Percentiles rank a stretch among this genome's conserved stretches.
Evolutionary conservation across 2,113 vertebrate species (phyloP).

Genomic region (Cyrtonyx montezumae): DNA sequence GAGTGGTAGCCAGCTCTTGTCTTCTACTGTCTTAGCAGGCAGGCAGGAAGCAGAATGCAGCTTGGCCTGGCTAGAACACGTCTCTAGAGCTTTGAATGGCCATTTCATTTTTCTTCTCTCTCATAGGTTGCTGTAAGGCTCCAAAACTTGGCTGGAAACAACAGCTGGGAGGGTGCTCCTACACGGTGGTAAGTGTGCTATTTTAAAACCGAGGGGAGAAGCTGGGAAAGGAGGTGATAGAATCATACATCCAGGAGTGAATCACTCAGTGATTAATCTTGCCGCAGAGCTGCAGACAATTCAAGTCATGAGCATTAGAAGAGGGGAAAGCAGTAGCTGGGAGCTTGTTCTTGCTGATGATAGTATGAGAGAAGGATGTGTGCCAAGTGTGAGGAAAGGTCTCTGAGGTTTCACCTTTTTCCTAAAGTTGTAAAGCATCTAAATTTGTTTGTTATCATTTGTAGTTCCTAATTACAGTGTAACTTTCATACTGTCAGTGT

Average conservation of each 20-base stretch:
- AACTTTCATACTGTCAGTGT: background rate
- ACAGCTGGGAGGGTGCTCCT: background rate
- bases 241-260: conserved; percentile 26
- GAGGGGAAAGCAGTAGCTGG: background rate
- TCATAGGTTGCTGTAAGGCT: background rate
- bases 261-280: background rate
- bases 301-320: background rate
- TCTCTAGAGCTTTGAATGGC: fast-evolving
- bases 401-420: background rate
- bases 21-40: background rate
- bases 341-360: background rate
- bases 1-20: background rate
- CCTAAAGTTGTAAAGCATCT: background rate
- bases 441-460: background rate
- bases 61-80: background rate
- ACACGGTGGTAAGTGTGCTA: background rate
- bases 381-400: background rate
- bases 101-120: background rate
- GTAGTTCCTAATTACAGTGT: background rate
- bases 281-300: background rate
- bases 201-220: background rate
- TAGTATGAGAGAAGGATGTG: background rate
- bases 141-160: background rate
- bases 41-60: background rate
- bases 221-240: background rate